These are phyloP conservation scores for Protodeltote pygarga DNA, from an alignment of 2,888 invertebrate genomes.

Conservation along the genomic window DNA sequence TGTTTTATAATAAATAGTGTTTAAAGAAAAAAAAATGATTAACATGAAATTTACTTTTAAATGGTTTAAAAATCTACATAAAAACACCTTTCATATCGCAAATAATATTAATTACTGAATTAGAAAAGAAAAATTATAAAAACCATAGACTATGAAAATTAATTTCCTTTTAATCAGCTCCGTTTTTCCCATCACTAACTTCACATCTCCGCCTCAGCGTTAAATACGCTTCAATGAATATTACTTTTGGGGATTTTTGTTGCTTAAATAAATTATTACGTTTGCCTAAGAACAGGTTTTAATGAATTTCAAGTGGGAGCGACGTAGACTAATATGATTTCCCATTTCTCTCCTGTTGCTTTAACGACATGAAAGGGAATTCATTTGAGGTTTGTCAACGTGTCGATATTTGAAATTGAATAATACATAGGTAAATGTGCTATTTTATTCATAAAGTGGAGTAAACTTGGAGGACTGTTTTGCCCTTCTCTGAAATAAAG, in stretches of 20 bases:
- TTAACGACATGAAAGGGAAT: constrained; percentile 74
- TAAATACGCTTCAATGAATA: constrained; percentile 83
- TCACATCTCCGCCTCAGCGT: constrained; percentile 66
- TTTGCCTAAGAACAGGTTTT: constrained; percentile 82
- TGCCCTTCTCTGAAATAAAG: not conserved
- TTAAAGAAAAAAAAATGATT: too few species aligned
- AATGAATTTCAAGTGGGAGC: constrained; percentile 80
- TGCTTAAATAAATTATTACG: constrained; percentile 84
- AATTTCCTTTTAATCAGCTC: too few species aligned
- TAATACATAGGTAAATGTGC: constrained; percentile 41
- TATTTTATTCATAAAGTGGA: constrained; percentile 37
- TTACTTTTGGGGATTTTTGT: constrained; percentile 84
- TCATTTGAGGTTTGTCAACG: constrained; percentile 65
- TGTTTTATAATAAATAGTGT: too few species aligned
- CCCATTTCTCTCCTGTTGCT: constrained; percentile 65
- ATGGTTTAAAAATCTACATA: too few species aligned
- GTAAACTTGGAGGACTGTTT: too few species aligned
- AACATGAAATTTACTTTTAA: too few species aligned
- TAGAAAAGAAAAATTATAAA: too few species aligned
- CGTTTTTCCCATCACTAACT: constrained; percentile 47
- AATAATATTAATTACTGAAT: too few species aligned
- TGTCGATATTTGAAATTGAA: constrained; percentile 57
- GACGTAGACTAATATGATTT: constrained; percentile 69
- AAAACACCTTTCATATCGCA: too few species aligned
- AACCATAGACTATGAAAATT: too few species aligned